Base-by-base conservation (phyloP, 2,797 vertebrate species). In the Gobio occitaniae region DNA sequence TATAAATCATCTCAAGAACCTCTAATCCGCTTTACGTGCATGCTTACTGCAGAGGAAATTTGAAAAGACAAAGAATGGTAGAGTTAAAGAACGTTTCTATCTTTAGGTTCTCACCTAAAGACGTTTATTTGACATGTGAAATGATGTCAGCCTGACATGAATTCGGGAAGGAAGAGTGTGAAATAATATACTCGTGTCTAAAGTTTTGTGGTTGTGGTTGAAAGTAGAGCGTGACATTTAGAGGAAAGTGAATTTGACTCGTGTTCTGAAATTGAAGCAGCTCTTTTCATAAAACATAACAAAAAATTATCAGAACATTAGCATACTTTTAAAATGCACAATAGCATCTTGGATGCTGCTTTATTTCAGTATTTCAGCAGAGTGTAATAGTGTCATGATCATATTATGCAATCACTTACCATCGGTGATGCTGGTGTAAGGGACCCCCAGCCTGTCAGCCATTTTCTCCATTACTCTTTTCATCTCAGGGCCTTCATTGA, bases 401-500 rank as follows among this genome's bases (percentile, higher is more conserved):
- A 25, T 25, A 52, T 17, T 12, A 76, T 44, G 13, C 36, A 36
- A 56, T 29, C 47, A 82, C 88, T 83, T 16, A 86, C 86, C 86
- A 66, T 78, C 4, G 10, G 94, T 96, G 87, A 99, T 91, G 81
- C 87, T 84, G 36, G 54, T 86, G 77, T 93, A 92, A 0, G 94
- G 94, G 70, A 99, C 88, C 36, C 92, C 84, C 56, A 99, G 94
- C 16, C 93, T 93, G 80, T 94, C 90, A 3, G 97, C 95, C 0
- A 98, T 95, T 91, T 98, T 99, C 87, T 96, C 91, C 90, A 93
- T 88, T 44, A 97, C 95, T 85, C 91, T 94, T 88, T 52, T 95
- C 97, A 99, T 98, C 93, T 99, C 97, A 0, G 97, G 94, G 8
- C 97, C 95, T 78, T 94, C 77, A 86, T 93, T 96, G 92, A 99